Percentiles rank a stretch among this genome's conserved stretches.
Evolutionary conservation across 2,797 vertebrate genomes (phyloP).

Genomic region (Synaphobranchus kaupii): DNA sequence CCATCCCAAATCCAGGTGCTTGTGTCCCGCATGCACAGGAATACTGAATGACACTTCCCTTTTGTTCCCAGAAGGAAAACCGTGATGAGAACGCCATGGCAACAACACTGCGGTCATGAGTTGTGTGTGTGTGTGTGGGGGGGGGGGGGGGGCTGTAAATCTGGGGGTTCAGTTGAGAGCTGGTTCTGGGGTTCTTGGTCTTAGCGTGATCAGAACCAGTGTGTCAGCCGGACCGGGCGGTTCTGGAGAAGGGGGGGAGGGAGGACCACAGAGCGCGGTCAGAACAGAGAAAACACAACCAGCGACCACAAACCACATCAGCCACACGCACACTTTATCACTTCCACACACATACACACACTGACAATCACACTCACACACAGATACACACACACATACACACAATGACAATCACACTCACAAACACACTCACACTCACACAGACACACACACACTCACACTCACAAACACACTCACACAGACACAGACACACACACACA

Average conservation of each 20-base stretch:
- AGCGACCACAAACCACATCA: background rate
- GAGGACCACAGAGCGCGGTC: background rate
- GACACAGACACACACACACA: background rate
- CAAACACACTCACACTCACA: background rate
- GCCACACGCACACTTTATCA: background rate
- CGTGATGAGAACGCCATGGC: constrained; percentile 94
- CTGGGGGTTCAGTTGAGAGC: background rate
- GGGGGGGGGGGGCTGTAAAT: background rate
- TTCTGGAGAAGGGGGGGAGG: background rate
- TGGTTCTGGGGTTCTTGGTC: background rate
- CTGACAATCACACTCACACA: no score
- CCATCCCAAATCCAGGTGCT: background rate
- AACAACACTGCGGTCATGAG: constrained; percentile 69
- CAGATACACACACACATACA: no score
- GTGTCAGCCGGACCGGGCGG: background rate
- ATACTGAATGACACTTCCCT: constrained; percentile 82
- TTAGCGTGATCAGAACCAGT: background rate
- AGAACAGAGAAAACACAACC: background rate
- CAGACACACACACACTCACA: background rate
- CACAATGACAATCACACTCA: background rate
- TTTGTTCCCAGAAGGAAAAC: constrained; percentile 98
- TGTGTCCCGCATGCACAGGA: background rate
- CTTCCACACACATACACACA: background rate
- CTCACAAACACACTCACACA: background rate
- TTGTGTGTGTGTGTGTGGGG: background rate